These are phyloP conservation scores for Pan troglodytes DNA, from an alignment of 2,113 vertebrate species.

Conservation along the genomic window DNA sequence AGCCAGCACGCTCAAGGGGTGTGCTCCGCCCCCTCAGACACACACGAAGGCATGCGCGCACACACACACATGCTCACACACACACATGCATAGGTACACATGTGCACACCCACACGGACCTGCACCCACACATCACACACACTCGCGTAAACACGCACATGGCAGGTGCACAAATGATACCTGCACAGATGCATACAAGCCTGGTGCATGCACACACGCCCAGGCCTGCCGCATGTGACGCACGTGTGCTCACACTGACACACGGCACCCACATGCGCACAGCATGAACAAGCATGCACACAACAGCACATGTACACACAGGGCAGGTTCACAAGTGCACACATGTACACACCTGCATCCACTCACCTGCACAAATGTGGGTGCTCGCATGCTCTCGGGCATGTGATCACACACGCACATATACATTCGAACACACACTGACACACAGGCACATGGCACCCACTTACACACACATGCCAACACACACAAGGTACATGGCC, in stretches of 20 bases:
- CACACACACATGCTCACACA: fast-evolving
- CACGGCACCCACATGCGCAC: neutral
- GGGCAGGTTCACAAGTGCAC: neutral
- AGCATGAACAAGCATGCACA: neutral
- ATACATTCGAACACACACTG: fast-evolving
- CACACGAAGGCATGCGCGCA: fast-evolving
- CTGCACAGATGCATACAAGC: no score
- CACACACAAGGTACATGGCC: neutral
- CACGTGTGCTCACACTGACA: neutral
- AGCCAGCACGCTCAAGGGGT: no score
- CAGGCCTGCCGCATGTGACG: neutral
- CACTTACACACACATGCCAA: fast-evolving
- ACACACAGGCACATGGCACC: no score
- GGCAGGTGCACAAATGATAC: neutral
- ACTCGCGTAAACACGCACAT: neutral
- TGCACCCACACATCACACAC: neutral
- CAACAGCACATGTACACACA: neutral
- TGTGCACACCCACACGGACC: neutral
- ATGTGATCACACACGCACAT: neutral
- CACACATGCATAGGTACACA: neutral
- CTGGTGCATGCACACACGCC: fast-evolving
- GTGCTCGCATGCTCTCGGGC: no score
- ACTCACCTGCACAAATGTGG: neutral
- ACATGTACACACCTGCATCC: fast-evolving
- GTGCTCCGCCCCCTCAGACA: fast-evolving